phyloP scores from a whole-genome alignment of 2,888 invertebrate genomes.

The Dasypogon diadema region DNA sequence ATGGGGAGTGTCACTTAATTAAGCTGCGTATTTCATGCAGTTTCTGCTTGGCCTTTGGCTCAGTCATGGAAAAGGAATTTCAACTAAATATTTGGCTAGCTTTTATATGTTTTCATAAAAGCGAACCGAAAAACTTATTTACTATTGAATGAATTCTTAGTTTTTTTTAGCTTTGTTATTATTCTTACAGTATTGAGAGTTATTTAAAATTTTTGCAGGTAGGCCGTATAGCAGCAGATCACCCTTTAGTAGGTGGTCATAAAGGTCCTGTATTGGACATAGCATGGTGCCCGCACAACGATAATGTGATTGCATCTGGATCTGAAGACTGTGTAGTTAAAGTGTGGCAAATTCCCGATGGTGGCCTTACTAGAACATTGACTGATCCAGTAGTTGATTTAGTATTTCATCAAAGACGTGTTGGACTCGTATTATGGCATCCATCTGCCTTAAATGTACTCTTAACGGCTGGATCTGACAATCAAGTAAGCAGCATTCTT shows the following conservation, averaged over 20 bases:
- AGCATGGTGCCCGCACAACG: conserved; percentile 98
- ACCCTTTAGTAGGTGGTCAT: conserved; percentile 95
- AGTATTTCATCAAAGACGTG: conserved; percentile 91
- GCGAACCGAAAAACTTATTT: too few relatives aligned
- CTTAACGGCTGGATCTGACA: conserved; percentile 93
- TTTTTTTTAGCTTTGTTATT: not conserved
- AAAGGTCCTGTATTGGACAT: conserved; percentile 96
- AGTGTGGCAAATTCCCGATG: conserved; percentile 96
- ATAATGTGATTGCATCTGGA: conserved; percentile 96
- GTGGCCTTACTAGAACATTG: conserved; percentile 87
- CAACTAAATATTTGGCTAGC: too few relatives aligned
- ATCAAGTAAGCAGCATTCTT: conserved; percentile 75
- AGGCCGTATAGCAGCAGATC: conserved; percentile 93
- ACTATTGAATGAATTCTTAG: too few relatives aligned
- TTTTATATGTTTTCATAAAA: too few relatives aligned
- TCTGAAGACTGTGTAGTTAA: conserved; percentile 98
- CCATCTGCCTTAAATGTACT: conserved; percentile 95
- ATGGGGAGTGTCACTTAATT: too few relatives aligned
- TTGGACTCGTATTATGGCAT: conserved; percentile 96
- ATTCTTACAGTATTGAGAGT: too few relatives aligned
- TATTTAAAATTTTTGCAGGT: too few relatives aligned
- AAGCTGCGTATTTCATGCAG: too few relatives aligned
- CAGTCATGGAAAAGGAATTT: too few relatives aligned
- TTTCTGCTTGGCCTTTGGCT: too few relatives aligned
- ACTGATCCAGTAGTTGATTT: conserved; percentile 95